Evolutionary conservation across 1,140 invertebrate genomes (phyloP).

Genomic region (Heterodera schachtii): DNA sequence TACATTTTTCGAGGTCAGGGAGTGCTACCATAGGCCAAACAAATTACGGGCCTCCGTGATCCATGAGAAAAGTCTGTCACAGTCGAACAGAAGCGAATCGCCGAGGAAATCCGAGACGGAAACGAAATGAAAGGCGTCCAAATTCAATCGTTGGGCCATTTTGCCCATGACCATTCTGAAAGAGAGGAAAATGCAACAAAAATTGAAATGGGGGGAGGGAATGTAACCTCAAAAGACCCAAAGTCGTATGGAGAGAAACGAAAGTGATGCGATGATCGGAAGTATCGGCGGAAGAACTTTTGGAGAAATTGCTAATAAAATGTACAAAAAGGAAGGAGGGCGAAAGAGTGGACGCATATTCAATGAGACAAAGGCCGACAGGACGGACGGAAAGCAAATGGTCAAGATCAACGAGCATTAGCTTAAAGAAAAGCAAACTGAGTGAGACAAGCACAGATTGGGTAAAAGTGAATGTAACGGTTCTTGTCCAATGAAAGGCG

Average conservation of each 20-base stretch:
- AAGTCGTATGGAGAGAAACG: slow-evolving; percentile 25
- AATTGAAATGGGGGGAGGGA: neutral
- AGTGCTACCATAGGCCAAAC: neutral
- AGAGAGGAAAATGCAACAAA: slow-evolving; percentile 11
- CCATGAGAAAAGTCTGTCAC: slow-evolving; percentile 10
- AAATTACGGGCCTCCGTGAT: neutral
- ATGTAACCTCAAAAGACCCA: slow-evolving; percentile 25
- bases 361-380: slow-evolving; percentile 17
- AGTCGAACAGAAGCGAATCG: slow-evolving; percentile 20
- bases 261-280: slow-evolving; percentile 9
- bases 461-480: too few relatives aligned
- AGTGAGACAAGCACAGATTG: neutral
- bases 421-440: neutral
- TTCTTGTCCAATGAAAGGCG: too few relatives aligned
- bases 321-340: slow-evolving; percentile 29
- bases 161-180: slow-evolving; percentile 28
- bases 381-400: neutral
- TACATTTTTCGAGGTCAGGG: too few relatives aligned
- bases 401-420: slow-evolving; percentile 26
- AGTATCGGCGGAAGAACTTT: neutral
- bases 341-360: slow-evolving; percentile 21
- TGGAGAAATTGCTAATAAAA: slow-evolving; percentile 29
- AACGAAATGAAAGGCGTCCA: slow-evolving; percentile 28
- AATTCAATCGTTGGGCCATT: slow-evolving; percentile 35
- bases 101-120: slow-evolving; percentile 19